Base-by-base conservation (phyloP, 2,113 vertebrate genomes). In the Campylomormyrus numenius region DNA sequence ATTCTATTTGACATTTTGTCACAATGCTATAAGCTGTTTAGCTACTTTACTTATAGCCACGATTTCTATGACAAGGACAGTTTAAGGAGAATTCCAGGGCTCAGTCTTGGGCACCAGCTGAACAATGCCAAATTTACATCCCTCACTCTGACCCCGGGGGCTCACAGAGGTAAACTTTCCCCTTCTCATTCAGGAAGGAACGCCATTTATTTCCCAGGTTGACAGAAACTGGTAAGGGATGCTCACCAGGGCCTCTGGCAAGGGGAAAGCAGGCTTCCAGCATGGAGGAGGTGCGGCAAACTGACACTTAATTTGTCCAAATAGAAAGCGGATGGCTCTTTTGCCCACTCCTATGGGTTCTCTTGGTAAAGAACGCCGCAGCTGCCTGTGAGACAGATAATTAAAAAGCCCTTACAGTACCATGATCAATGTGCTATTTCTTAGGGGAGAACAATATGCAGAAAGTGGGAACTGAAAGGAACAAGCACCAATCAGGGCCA, bases 231-330 rank as follows among this genome's bases (percentile, higher is more conserved):
- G 74, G 35, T 80, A 80, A 42, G 31, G 15, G 39, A 80, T 42
- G 74, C 31, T 5, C n/a, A 19, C 74, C 74, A 80, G 74, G 74
- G 31, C 74, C 74, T 39, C 74, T 80, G 35, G 31, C 74, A 80
- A 80, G 74, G 31, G 13, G 74, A 80, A 80, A 42, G 31, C 35
- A 19, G 74, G 35, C 31, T 39, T 80, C 74, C 35, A 42, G 35
- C 35, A 77, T 19, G 35, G 31, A 17, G 70, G 70, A 17, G 70
- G 70, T 13, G 15, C 0, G 70, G 35, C 27, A 80, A 42, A 80
- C 74, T 80, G 74, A 80, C 35, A 80, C 74, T 80, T 80, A 19
- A 80, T 39, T 80, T 80, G 74, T 80, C 74, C 74, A 80, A 35
- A 42, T 42, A 39, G 74, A 80, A 42, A 42, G 31, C 4, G 17